These are phyloP conservation scores for Telmatherina bonti DNA, from an alignment of 2,797 vertebrate species.

Conservation along the genomic window DNA sequence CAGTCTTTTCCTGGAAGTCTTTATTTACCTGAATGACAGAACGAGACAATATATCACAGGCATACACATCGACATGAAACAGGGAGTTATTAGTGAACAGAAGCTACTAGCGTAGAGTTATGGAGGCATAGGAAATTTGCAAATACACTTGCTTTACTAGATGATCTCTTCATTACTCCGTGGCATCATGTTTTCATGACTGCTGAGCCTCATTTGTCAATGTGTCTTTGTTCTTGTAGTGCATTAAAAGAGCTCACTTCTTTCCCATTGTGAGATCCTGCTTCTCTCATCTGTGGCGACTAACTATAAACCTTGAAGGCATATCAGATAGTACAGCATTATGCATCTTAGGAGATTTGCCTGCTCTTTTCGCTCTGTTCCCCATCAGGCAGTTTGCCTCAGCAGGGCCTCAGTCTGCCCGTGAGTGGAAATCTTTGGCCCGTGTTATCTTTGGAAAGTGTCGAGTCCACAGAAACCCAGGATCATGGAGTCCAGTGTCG, in stretches of 20 bases:
- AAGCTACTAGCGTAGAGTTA: conserved; percentile 50
- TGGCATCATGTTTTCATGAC: conserved; percentile 26
- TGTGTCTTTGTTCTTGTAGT: conserved; percentile 18
- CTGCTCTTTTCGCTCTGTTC: conserved; percentile 76
- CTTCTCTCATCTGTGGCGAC: conserved; percentile 50
- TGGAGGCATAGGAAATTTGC: conserved; percentile 19
- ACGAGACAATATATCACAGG: conserved; percentile 60
- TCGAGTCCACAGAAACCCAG: conserved; percentile 87
- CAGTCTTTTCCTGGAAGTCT: conserved; percentile 77
- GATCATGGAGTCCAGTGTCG: conserved; percentile 83
- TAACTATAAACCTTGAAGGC: conserved; percentile 58
- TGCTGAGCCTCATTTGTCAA: conserved; percentile 14
- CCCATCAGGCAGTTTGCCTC: conserved; percentile 78
- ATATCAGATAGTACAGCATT: conserved; percentile 54
- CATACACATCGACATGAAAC: conserved; percentile 36
- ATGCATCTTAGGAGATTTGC: conserved; percentile 65
- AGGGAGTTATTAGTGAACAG: conserved; percentile 32
- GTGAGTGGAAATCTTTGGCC: conserved; percentile 81
- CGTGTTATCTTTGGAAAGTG: conserved; percentile 91
- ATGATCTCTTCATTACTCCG: conserved; percentile 43
- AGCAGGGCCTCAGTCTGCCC: conserved; percentile 80
- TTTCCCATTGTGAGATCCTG: conserved; percentile 19
- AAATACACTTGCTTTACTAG: conserved; percentile 14
- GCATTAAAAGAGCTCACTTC: conserved; percentile 20
- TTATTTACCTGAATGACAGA: conserved; percentile 72